A percentile compares a stretch with the other conserved stretches of the same genome.
phyloP scores from a whole-genome alignment of 2,113 vertebrate genomes.

The Felis catus region DNA sequence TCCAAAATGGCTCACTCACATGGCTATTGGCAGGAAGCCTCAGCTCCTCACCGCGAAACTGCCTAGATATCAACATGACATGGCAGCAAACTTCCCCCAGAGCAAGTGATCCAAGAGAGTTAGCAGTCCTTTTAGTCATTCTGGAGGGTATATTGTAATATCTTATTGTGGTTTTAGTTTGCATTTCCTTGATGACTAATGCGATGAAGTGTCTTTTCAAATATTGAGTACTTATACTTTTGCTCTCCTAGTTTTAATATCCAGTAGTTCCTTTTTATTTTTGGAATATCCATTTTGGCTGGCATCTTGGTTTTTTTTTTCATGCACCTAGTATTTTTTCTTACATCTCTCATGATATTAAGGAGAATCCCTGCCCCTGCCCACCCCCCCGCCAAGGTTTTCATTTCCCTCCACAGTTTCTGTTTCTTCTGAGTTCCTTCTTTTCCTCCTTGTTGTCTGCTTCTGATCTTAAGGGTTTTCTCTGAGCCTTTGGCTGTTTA shows the following conservation, averaged over 20 bases:
- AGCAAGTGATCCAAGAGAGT: neutral
- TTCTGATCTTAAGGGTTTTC: neutral
- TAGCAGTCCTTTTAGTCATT: neutral
- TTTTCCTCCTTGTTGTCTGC: neutral
- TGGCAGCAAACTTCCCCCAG: neutral
- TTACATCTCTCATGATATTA: neutral
- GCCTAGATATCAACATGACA: neutral
- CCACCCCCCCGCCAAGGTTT: neutral
- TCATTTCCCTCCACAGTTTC: neutral
- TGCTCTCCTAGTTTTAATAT: neutral
- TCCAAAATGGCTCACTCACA: neutral
- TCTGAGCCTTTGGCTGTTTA: constrained; percentile 7
- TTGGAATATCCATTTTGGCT: neutral
- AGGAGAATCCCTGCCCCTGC: neutral
- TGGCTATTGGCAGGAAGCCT: neutral
- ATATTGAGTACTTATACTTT: neutral
- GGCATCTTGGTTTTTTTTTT: neutral
- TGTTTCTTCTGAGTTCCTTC: constrained; percentile 29
- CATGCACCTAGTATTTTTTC: neutral
- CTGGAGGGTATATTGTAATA: neutral
- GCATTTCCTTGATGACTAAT: neutral
- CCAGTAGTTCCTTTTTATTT: neutral
- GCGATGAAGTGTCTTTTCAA: neutral
- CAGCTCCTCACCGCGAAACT: neutral
- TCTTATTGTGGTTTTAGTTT: neutral